Base-by-base conservation (phyloP, 2,113 vertebrate species). In the Manacus vitellinus region DNA sequence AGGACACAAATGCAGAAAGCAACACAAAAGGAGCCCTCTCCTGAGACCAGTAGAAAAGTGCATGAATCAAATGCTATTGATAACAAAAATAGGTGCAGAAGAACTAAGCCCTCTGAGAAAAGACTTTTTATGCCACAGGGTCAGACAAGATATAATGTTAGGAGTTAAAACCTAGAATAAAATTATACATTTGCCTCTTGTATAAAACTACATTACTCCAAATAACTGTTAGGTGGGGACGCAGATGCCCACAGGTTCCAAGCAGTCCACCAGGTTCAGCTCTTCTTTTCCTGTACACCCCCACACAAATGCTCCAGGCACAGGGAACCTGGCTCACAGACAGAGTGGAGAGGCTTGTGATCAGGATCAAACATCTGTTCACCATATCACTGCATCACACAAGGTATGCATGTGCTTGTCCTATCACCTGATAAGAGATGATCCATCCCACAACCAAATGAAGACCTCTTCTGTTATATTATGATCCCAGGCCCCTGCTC, bases 391-490 rank as follows among this genome's bases (percentile, higher is more conserved):
- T 15, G 15, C 0, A n/a, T 18, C 47, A 23, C 46, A 14, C 24
- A 37, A 73, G 22, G n/a, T 27, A 43, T 15, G 14, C 14, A 4
- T 1, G 6, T 17, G 16, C 0, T 0, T 25, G 2, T 25, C 37
- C n/a, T 22, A 39, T 14, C 90, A 66, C 67, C n/a, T 55, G 41
- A 83, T 83, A 11, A 12, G 49, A 33, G 35, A 75, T 35, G 41
- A 54, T 9, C 25, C 23, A 27, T 25, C 25, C 31, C n/a, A 46
- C 31, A 55, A 39, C 3, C 18, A 52, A 66, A 62, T 5, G 11
- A 76, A 90, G 58, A 70, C 10, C 18, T 65, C 8, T 39, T 41
- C 54, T 76, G 19, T 49, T 70, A 7, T 0, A 4, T 10, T 24
- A 41, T 4, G 14, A 9, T 20, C 23, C 27, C 35, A 31, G 49